Evolutionary conservation across 2,888 invertebrate species (phyloP), one percentile per base, ranked within the genome.

Genomic region (Chymomyza fuscimana): DNA sequence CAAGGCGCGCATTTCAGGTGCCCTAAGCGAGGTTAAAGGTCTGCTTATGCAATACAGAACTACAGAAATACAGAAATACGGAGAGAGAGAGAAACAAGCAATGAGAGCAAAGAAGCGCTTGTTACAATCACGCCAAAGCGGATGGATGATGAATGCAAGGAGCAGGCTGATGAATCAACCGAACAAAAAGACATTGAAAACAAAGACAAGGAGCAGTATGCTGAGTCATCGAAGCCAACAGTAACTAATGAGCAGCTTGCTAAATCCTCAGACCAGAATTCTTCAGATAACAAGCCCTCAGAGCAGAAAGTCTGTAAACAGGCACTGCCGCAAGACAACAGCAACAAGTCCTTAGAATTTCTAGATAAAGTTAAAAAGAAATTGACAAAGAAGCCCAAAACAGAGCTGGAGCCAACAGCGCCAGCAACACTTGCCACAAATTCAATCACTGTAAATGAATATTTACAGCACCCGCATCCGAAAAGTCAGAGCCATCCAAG

Each of bases 41-140:
- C 92, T 92, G 12, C 76, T 92, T 4, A 90, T 89, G 70, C 90
- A 92, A 65, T 91, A 91, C 65, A 91, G 91, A 70, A n/a, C n/a
- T n/a, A n/a, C n/a, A n/a, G n/a, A n/a, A n/a, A n/a, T n/a, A n/a
- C n/a, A n/a, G n/a, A n/a, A n/a, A n/a, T n/a, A 90, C 89, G 3
- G 91, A 91, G 19, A 82, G 88, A 88, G 63, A 72, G 77, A 1
- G 90, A 89, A 59, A 71, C 71, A 54, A 81, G 71, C 0, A 9
- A 69, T 9, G 74, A 79, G 40, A 74, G 69, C 77, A 16, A 65
- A 16, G 78, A 70, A 59, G 68, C 77, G 7, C 19, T 25, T 7
- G 32, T 32, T 32, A 5, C 32, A 32, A 32, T 70, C 25, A 1
- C 54, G 1, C 3, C 68, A 5, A 10, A 40, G 7, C 32, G 0